Evolutionary conservation across 2,888 invertebrate species (phyloP), one percentile per base, ranked within the genome.

Genomic region (Spilarctia lutea): DNA sequence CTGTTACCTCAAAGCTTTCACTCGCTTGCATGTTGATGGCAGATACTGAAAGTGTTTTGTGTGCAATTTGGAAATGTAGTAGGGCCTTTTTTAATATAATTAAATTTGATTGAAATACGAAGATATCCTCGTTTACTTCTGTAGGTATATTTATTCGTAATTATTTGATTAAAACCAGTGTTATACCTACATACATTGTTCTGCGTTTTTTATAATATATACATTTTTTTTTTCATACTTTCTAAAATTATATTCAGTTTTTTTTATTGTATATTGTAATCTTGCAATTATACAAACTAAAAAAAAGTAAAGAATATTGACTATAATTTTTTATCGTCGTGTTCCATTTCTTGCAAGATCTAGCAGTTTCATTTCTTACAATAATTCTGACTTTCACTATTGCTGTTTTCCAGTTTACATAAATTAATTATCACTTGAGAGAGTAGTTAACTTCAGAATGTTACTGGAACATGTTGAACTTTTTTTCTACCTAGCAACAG

Each of bases 1-100:
- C 84, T 86, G 87, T 88, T 86, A 83, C 86, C 83, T 89, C 87
- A 86, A 86, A 88, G 89, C 86, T 83, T 86, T 84, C 83, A 82
- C 87, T 85, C 86, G 83, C 83, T 85, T 87, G 86, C 87, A 85
- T 87, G 84, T 84, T 85, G 83, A 79, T 79, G 79, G 78, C 75
- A 81, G 81, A 79, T 77, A 78, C 83, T 78, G 80, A 81, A 87
- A 81, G 86, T 85, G 83, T 82, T 85, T 84, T 78, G 78, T 85
- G 77, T 79, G 72, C 81, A 77, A 75, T 81, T 74, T 78, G 65
- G 74, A 79, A 77, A 85, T 80, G 76, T 78, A 74, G 42, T 69
- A 63, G 60, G 65, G 75, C 77, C 75, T 85, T 85, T 69, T n/a
- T n/a, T n/a, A n/a, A n/a, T n/a, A n/a, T n/a, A n/a, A n/a, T n/a